Percentiles rank a stretch among this genome's conserved stretches.
phyloP scores from a whole-genome alignment of 2,113 vertebrate species.

The Triplophysa rosa region DNA sequence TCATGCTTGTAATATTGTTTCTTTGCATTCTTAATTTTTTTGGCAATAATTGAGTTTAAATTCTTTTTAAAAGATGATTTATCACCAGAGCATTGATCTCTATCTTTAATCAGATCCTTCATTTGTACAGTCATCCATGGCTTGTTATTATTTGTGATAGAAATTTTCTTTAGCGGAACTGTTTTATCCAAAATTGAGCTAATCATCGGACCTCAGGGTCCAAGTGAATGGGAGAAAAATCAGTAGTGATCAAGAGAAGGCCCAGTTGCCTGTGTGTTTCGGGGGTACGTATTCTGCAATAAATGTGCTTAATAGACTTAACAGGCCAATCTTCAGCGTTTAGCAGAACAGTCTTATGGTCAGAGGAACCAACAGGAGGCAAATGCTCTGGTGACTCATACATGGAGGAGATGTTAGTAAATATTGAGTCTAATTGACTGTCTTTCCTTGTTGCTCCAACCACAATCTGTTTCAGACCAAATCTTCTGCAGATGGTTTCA shows the following conservation, averaged over 20 bases:
- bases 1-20: neutral
- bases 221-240: neutral
- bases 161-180: neutral
- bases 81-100: no score
- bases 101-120: neutral
- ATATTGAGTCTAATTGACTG: no score
- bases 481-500: no score
- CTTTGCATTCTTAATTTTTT: neutral
- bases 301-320: neutral
- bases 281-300: neutral
- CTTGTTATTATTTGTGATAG: neutral
- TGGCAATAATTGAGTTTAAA: no score
- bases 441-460: no score
- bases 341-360: neutral
- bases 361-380: constrained; percentile 2
- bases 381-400: neutral
- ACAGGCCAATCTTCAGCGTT: neutral
- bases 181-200: neutral
- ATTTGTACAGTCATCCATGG: constrained; percentile 5
- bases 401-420: no score
- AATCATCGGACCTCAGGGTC: neutral
- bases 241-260: neutral
- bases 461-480: no score
- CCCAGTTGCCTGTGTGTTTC: neutral
- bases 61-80: no score